These are phyloP conservation scores for Sarcophaga peregrina DNA, from an alignment of 1,140 invertebrate genomes.

Conservation along the genomic window DNA sequence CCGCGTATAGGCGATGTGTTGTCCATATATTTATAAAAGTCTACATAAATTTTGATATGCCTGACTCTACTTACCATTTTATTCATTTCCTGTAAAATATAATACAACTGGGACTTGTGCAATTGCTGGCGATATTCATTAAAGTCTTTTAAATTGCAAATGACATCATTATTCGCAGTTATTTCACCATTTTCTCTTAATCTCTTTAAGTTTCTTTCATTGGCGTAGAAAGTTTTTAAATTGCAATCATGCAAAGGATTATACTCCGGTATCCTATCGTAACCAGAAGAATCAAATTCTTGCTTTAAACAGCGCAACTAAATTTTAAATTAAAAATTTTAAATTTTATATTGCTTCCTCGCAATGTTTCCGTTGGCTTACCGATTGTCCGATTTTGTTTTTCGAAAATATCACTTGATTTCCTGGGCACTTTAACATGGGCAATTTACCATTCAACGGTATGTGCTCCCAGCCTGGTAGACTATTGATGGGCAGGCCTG, in stretches of 20 bases:
- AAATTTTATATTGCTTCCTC: neutral
- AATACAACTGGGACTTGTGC: slow-evolving; percentile 64
- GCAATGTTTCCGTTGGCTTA: slow-evolving; percentile 38
- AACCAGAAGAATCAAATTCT: slow-evolving; percentile 57
- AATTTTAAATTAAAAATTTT: neutral
- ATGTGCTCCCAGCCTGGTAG: slow-evolving; percentile 63
- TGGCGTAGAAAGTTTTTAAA: slow-evolving; percentile 60
- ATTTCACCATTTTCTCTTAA: slow-evolving; percentile 60
- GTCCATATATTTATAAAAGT: no score
- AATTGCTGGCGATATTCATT: slow-evolving; percentile 60
- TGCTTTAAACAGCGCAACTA: slow-evolving; percentile 58
- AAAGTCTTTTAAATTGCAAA: slow-evolving; percentile 63
- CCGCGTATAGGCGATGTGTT: no score
- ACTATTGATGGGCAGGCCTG: slow-evolving; percentile 62
- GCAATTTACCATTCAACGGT: slow-evolving; percentile 60
- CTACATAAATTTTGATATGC: neutral
- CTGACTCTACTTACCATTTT: slow-evolving; percentile 34
- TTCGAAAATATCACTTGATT: slow-evolving; percentile 64
- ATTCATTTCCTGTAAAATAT: slow-evolving; percentile 59
- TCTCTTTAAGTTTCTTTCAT: slow-evolving; percentile 56
- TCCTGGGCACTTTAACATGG: slow-evolving; percentile 62
- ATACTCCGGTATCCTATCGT: slow-evolving; percentile 55
- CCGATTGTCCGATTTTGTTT: slow-evolving; percentile 61
- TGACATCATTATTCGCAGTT: slow-evolving; percentile 61
- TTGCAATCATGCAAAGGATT: slow-evolving; percentile 63